Percentiles rank a stretch among this genome's conserved stretches.
phyloP scores from a whole-genome alignment of 2,888 invertebrate species.

The Caenorhabditis sulstoni region DNA sequence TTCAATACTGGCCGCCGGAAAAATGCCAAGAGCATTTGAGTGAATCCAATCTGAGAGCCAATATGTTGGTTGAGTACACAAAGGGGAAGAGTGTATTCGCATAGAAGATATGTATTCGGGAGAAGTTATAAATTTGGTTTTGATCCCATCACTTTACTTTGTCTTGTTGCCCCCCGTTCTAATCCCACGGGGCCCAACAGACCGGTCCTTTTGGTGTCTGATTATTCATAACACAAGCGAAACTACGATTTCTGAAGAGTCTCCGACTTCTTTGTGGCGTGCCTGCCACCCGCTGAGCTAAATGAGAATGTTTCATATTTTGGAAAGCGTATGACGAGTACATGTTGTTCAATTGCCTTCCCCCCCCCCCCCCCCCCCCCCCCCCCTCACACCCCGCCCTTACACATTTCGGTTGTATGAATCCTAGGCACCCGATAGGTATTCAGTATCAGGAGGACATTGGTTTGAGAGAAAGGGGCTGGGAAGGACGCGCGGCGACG shows the following conservation, averaged over 20 bases:
- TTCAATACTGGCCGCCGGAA: not conserved
- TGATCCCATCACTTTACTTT: slow-evolving; percentile 23
- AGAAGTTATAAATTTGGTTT: slow-evolving; percentile 43
- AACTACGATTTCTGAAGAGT: slow-evolving; percentile 24
- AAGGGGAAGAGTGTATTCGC: slow-evolving; percentile 13
- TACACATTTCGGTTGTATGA: slow-evolving; percentile 3
- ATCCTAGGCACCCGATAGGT: slow-evolving; percentile 11
- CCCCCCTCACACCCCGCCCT: too few species aligned
- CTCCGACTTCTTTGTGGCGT: slow-evolving; percentile 8
- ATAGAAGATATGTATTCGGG: not conserved
- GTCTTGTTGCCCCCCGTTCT: slow-evolving; percentile 11
- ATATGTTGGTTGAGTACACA: not conserved
- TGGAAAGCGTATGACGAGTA: slow-evolving; percentile 19
- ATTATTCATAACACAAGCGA: slow-evolving; percentile 48
- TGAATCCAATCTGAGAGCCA: slow-evolving; percentile 7
- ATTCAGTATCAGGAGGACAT: slow-evolving; percentile 9
- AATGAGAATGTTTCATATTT: slow-evolving; percentile 35
- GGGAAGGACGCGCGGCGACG: slow-evolving; percentile 5
- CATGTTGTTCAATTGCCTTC: slow-evolving; percentile 13
- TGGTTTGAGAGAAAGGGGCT: not conserved
- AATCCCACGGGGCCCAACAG: slow-evolving; percentile 24
- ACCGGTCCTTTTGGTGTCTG: slow-evolving; percentile 33
- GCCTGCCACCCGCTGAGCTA: slow-evolving; percentile 36
- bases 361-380: too few species aligned
- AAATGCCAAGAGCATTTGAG: slow-evolving; percentile 19